A percentile compares a stretch with the other conserved stretches of the same genome.
These are phyloP conservation scores for Alitta virens DNA, from an alignment of 2,888 invertebrate genomes.

Conservation along the genomic window DNA sequence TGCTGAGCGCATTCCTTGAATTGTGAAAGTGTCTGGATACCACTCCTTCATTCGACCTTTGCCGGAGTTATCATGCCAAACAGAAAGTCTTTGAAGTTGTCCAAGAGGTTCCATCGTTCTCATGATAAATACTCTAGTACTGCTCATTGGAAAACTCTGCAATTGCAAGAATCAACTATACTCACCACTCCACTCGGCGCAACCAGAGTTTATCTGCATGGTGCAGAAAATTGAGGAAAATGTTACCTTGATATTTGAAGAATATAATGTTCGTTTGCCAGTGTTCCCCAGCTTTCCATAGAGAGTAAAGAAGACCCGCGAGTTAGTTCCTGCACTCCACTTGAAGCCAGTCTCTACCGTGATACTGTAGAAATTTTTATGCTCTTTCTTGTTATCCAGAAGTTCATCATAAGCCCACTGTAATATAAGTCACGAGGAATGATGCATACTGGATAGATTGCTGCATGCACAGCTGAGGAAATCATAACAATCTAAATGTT, in stretches of 20 bases:
- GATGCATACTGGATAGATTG: too few species aligned
- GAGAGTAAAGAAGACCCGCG: constrained; percentile 32
- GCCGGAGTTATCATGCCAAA: constrained; percentile 37
- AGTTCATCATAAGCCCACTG: constrained; percentile 38
- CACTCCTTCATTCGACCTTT: constrained; percentile 29
- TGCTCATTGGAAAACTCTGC: constrained; percentile 34
- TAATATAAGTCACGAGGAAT: neutral
- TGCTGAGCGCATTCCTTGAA: constrained; percentile 32
- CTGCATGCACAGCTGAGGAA: too few species aligned
- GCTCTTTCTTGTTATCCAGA: constrained; percentile 44
- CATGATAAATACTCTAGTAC: constrained; percentile 37
- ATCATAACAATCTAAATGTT: too few species aligned
- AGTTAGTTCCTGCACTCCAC: constrained; percentile 32
- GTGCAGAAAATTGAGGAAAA: neutral
- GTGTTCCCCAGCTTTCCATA: constrained; percentile 32
- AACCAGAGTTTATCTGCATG: too few species aligned
- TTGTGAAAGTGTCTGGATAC: constrained; percentile 35
- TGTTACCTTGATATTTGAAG: constrained; percentile 30
- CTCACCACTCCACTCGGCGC: too few species aligned
- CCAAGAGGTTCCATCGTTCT: constrained; percentile 33
- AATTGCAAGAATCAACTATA: neutral
- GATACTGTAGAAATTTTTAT: constrained; percentile 48
- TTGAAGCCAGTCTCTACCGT: constrained; percentile 46
- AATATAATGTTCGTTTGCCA: constrained; percentile 30
- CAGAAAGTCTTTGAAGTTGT: constrained; percentile 32